These are phyloP conservation scores for Eilema sororculum DNA, from an alignment of 2,888 invertebrate genomes.

Conservation along the genomic window DNA sequence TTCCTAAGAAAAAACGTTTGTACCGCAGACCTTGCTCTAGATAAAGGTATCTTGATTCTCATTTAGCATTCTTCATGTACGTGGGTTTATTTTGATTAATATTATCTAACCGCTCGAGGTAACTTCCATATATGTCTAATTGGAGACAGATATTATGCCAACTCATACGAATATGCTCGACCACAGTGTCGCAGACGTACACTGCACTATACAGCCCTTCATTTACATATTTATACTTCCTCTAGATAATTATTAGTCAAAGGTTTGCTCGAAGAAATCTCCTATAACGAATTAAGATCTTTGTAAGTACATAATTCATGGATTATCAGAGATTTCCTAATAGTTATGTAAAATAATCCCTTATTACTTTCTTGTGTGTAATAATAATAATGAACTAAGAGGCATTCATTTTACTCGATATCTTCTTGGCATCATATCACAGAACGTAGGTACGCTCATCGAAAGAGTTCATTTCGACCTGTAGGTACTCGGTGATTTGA, in stretches of 20 bases:
- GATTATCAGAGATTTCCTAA: too few species aligned
- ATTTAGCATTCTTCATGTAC: constrained; percentile 13
- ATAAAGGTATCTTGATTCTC: constrained; percentile 10
- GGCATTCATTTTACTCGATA: too few species aligned
- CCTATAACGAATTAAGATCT: background rate
- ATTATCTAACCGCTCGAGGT: background rate
- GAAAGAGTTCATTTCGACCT: too few species aligned
- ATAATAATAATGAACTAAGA: too few species aligned
- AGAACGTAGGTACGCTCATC: too few species aligned
- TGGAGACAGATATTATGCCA: background rate
- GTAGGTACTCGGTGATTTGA: too few species aligned
- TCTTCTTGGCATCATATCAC: too few species aligned
- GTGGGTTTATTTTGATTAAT: constrained; percentile 1
- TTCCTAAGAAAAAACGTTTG: constrained; percentile 4
- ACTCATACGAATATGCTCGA: background rate
- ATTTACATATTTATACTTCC: background rate
- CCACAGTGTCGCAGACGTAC: background rate
- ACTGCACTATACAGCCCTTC: background rate
- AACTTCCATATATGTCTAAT: background rate
- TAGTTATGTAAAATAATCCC: too few species aligned
- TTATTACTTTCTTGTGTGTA: too few species aligned
- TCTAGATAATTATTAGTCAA: background rate
- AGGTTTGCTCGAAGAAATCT: background rate
- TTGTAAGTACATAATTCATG: background rate
- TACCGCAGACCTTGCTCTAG: constrained; percentile 16